Evolutionary conservation across 2,113 vertebrate genomes (phyloP).

Genomic region (Gila orcuttii): DNA sequence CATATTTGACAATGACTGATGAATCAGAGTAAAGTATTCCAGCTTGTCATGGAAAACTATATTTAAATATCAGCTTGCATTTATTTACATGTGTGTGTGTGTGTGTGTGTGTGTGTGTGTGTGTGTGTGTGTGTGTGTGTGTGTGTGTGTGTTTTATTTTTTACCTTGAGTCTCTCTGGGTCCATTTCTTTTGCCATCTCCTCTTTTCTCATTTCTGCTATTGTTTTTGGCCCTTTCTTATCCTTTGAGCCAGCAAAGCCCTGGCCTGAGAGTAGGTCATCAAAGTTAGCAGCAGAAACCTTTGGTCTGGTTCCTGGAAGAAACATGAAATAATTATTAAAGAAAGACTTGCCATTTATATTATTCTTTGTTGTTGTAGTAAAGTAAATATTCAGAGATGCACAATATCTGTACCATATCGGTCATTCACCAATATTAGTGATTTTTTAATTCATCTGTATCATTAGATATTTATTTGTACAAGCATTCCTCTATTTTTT

Average conservation of each 20-base stretch:
- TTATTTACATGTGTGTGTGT: no score
- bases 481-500: background rate
- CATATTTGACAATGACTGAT: no score
- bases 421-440: background rate
- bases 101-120: background rate
- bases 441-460: background rate
- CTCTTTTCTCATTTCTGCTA: conserved; percentile 99
- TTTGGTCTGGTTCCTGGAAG: conserved; percentile 86
- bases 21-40: background rate
- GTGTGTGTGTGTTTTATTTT: background rate
- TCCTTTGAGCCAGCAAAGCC: conserved; percentile 95
- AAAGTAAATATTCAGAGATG: background rate
- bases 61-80: background rate
- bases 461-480: background rate
- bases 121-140: background rate
- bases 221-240: conserved; percentile 93
- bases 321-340: conserved; percentile 36
- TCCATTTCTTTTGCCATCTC: conserved; percentile 99
- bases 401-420: background rate
- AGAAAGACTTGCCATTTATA: background rate
- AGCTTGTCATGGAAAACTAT: background rate
- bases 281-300: conserved; percentile 85
- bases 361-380: background rate
- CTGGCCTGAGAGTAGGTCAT: conserved; percentile 93
- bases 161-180: conserved; percentile 95